phyloP scores from a whole-genome alignment of 2,888 invertebrate genomes.

The Acanthopleura granulata region DNA sequence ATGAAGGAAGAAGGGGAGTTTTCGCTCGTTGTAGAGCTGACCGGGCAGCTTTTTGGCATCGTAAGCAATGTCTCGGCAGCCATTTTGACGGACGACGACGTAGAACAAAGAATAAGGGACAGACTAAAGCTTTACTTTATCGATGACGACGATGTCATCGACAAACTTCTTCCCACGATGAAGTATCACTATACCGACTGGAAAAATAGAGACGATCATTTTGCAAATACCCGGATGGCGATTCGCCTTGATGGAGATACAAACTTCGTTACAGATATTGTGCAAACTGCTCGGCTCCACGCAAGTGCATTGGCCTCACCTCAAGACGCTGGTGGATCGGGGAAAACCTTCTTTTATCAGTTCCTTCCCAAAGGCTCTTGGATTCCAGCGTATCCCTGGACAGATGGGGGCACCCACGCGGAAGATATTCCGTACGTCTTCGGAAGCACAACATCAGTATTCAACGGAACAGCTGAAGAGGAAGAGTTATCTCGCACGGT shows the following conservation, averaged over 20 bases:
- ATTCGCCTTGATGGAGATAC: not conserved
- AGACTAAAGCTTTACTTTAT: not conserved
- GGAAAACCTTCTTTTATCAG: not conserved
- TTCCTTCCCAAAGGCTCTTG: not conserved
- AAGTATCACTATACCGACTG: conserved; percentile 8
- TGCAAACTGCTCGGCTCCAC: not conserved
- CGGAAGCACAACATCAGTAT: not conserved
- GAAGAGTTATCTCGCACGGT: not conserved
- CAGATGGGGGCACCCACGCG: not conserved
- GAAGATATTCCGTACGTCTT: not conserved
- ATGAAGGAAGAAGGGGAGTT: conserved; percentile 4
- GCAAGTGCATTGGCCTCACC: not conserved
- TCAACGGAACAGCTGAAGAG: not conserved
- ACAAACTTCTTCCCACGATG: conserved; percentile 1
- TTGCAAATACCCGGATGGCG: not conserved
- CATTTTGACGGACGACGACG: not conserved
- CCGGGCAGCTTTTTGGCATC: not conserved
- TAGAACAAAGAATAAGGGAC: not conserved
- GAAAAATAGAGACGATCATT: not conserved
- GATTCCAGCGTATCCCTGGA: not conserved
- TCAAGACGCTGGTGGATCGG: not conserved
- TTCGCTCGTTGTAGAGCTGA: not conserved
- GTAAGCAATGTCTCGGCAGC: not conserved
- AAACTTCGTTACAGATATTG: not conserved
- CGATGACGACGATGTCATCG: not conserved